Conservation (phyloP, 2,113 vertebrate genomes). For the Gnathonemus longibarbis region DNA sequence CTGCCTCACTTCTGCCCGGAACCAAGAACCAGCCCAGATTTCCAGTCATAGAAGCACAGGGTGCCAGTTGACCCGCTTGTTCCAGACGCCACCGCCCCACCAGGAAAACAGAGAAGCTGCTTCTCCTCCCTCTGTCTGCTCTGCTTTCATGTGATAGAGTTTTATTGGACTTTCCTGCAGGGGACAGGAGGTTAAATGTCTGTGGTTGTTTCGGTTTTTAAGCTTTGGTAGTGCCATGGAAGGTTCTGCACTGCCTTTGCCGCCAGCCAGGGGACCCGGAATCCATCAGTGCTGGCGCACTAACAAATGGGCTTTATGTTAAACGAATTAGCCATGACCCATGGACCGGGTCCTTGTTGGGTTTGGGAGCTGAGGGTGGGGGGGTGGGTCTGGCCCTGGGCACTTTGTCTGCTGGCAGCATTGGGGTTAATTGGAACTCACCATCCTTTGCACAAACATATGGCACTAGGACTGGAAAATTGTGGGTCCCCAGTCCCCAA, state of each 20-base stretch:
- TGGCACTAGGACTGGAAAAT: not conserved
- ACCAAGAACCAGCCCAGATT: not conserved
- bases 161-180: slow-evolving; percentile 18
- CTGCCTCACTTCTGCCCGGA: not conserved
- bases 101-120: not conserved
- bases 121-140: slow-evolving; percentile 10
- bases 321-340: not conserved
- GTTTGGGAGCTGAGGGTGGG: not conserved
- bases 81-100: not conserved
- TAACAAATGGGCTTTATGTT: slow-evolving; percentile 6
- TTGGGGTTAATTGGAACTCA: not conserved
- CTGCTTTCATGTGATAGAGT: slow-evolving; percentile 7
- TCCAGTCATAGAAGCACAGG: not conserved
- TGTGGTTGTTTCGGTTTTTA: slow-evolving; percentile 4
- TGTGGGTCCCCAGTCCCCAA: not conserved
- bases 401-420: not conserved
- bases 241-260: not conserved
- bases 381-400: not conserved
- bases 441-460: not conserved
- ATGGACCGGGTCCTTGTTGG: not conserved
- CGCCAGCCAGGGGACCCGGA: not conserved
- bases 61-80: not conserved
- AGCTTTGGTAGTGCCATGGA: not conserved
- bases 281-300: not conserved
- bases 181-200: slow-evolving; percentile 12